Conservation (phyloP, 2,888 invertebrate genomes). For the Drosophila mercatorum region DNA sequence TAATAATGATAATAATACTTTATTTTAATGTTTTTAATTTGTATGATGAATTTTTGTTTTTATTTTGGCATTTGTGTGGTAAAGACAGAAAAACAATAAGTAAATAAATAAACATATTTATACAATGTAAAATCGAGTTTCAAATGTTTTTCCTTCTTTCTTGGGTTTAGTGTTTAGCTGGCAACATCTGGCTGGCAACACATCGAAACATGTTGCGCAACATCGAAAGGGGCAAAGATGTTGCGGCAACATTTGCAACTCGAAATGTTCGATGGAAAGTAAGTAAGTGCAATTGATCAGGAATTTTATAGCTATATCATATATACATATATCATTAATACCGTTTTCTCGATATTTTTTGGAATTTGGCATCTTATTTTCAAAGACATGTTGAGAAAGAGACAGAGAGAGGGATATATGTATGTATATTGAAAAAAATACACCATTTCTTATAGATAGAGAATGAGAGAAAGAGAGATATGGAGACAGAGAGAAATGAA, state of each 20-base stretch:
- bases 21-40: slow-evolving; percentile 62
- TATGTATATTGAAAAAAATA: too few species aligned
- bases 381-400: background rate
- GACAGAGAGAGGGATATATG: background rate
- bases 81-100: slow-evolving; percentile 70
- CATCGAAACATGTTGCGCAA: background rate
- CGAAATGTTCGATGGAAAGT: background rate
- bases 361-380: too few species aligned
- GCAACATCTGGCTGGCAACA: background rate
- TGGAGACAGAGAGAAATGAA: background rate
- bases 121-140: slow-evolving; percentile 63
- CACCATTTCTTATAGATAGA: too few species aligned
- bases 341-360: too few species aligned
- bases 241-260: background rate
- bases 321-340: too few species aligned
- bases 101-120: slow-evolving; percentile 76
- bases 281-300: background rate
- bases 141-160: background rate
- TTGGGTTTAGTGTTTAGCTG: background rate
- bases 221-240: background rate
- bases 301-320: too few species aligned
- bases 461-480: background rate
- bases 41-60: slow-evolving; percentile 53
- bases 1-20: slow-evolving; percentile 37
- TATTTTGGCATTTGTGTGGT: slow-evolving; percentile 62